Evolutionary conservation across 2,113 vertebrate genomes (phyloP).

Genomic region (Channa argus): DNA sequence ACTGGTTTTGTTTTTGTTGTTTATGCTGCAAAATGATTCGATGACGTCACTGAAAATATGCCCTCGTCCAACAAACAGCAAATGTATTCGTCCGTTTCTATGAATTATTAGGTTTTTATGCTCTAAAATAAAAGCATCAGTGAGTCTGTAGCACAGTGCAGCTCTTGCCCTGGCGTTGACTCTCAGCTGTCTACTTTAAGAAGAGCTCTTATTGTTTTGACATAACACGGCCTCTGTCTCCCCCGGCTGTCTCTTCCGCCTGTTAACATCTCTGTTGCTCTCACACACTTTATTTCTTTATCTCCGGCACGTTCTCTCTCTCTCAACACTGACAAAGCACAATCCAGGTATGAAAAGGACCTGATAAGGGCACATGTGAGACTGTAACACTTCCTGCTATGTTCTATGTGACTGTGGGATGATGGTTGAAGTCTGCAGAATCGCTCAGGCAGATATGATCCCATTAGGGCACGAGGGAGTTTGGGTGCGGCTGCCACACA

Average conservation of each 20-base stretch:
- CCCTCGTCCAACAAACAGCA: too few relatives aligned
- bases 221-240: slow-evolving; percentile 15
- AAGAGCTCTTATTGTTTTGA: slow-evolving; percentile 31
- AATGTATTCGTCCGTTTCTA: too few relatives aligned
- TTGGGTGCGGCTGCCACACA: slow-evolving; percentile 33
- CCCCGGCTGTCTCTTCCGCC: slow-evolving; percentile 10
- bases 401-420: slow-evolving; percentile 15
- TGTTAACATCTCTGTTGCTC: not conserved
- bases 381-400: not conserved
- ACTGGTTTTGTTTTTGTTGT: too few relatives aligned
- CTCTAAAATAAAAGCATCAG: too few relatives aligned
- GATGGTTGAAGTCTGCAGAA: slow-evolving; percentile 9
- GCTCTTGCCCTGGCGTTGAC: not conserved
- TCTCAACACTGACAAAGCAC: slow-evolving; percentile 18
- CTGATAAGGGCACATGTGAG: slow-evolving; percentile 17
- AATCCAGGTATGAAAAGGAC: slow-evolving; percentile 5
- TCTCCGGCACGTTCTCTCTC: not conserved
- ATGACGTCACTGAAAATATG: too few relatives aligned
- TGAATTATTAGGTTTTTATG: too few relatives aligned
- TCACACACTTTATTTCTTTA: slow-evolving; percentile 5
- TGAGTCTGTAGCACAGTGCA: not conserved
- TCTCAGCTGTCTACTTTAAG: slow-evolving; percentile 22
- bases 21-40: too few relatives aligned
- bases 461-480: not conserved
- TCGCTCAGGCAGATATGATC: slow-evolving; percentile 30